phyloP scores from a whole-genome alignment of 2,888 invertebrate species.

The Caenorhabditis zanzibari region DNA sequence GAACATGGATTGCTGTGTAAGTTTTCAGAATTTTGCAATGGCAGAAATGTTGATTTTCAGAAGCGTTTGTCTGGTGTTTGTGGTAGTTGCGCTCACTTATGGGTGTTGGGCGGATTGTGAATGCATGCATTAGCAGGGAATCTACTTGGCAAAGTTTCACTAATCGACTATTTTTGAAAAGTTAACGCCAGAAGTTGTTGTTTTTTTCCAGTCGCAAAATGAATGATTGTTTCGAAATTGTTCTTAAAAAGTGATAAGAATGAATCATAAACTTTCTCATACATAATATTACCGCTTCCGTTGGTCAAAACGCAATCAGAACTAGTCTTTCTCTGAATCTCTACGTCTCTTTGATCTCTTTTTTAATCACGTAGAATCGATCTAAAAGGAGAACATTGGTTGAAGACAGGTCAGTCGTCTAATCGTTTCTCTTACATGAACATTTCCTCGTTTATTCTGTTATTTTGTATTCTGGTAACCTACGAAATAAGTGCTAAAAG shows the following conservation, averaged over 20 bases:
- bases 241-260: conserved; percentile 1
- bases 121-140: not conserved
- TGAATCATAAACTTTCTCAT: conserved; percentile 5
- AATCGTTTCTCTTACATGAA: conserved; percentile 35
- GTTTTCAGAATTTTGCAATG: not conserved
- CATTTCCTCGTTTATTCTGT: conserved; percentile 16
- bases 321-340: not conserved
- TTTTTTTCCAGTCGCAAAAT: not conserved
- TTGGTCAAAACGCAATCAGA: conserved; percentile 2
- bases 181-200: not conserved
- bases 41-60: not conserved
- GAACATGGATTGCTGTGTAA: conserved; percentile 34
- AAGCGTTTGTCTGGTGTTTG: not conserved
- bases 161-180: not conserved
- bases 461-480: conserved; percentile 16
- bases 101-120: not conserved
- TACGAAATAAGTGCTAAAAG: conserved; percentile 45
- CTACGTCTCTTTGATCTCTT: conserved; percentile 26
- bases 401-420: conserved; percentile 4
- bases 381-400: conserved; percentile 22
- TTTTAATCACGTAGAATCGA: conserved; percentile 8
- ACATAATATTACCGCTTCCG: conserved; percentile 2
- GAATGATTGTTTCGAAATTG: conserved; percentile 19
- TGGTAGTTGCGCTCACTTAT: not conserved
- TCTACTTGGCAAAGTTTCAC: not conserved